Evolutionary conservation across 2,888 invertebrate genomes (phyloP).

Genomic region (Trichopria drosophilae): DNA sequence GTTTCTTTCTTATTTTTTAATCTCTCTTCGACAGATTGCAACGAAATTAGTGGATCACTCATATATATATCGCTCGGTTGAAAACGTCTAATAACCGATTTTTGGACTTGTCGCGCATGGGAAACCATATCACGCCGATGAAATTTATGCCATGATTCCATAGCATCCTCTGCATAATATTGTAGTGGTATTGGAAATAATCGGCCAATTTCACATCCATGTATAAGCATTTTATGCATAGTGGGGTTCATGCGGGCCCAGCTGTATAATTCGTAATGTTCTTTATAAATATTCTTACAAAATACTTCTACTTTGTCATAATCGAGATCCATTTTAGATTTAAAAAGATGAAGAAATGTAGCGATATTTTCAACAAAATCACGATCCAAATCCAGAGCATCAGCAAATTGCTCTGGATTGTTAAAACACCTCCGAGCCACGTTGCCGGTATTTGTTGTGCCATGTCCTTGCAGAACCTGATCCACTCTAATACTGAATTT

Average conservation of each 20-base stretch:
- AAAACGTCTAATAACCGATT: not conserved
- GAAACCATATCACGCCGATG: too few species aligned
- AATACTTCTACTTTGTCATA: not conserved
- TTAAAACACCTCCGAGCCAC: constrained; percentile 4
- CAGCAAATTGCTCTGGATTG: not conserved
- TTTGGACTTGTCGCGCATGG: too few species aligned
- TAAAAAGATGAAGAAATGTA: not conserved
- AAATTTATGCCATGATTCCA: not conserved
- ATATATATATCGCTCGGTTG: too few species aligned
- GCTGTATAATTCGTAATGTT: not conserved
- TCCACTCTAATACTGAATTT: too few species aligned
- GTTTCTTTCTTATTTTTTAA: too few species aligned
- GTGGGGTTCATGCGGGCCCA: not conserved
- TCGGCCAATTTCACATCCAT: not conserved
- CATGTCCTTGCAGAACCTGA: too few species aligned
- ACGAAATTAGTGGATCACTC: too few species aligned
- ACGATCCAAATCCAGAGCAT: not conserved
- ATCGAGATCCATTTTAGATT: not conserved
- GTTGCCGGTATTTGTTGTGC: not conserved
- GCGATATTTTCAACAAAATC: not conserved
- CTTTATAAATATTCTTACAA: not conserved
- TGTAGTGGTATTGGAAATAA: not conserved
- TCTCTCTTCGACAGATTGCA: too few species aligned
- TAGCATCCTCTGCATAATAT: constrained; percentile 5
- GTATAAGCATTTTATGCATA: not conserved